A percentile compares a stretch with the other conserved stretches of the same genome.
Conservation (phyloP, 2,113 vertebrate genomes). For the Plestiodon gilberti region DNA sequence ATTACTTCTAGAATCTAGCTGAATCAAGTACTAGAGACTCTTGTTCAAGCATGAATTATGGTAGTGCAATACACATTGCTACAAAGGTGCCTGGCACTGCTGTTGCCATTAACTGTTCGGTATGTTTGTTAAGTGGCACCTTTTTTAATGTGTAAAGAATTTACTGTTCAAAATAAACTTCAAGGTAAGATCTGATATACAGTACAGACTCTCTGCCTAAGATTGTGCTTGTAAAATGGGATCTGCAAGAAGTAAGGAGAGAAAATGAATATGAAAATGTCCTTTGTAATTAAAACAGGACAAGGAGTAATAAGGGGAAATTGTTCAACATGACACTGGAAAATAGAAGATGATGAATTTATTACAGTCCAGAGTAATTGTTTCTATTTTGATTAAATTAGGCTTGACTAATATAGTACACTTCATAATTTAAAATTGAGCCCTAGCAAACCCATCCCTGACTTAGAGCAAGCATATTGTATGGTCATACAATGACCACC, state of each 20-base stretch:
- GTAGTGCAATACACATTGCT: conserved; percentile 13
- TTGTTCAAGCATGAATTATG: not conserved
- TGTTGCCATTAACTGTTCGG: conserved; percentile 11
- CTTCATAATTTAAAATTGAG: not conserved
- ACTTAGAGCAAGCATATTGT: not conserved
- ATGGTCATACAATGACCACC: not conserved
- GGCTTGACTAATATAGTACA: not conserved
- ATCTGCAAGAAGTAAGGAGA: conserved; percentile 46
- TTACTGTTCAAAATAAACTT: not conserved
- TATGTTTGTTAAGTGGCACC: not conserved
- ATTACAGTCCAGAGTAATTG: not conserved
- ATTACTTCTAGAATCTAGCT: conserved; percentile 32
- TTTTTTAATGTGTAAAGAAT: too few species aligned
- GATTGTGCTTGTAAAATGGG: conserved; percentile 31
- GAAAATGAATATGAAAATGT: conserved; percentile 42
- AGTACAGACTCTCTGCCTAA: conserved; percentile 40
- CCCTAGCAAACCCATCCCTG: not conserved
- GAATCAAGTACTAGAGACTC: conserved; percentile 30
- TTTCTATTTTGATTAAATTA: not conserved
- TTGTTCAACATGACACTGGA: not conserved
- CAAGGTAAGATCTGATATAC: conserved; percentile 51
- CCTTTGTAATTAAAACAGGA: not conserved
- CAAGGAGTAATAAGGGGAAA: not conserved
- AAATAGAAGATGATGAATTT: not conserved
- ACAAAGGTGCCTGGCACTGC: conserved; percentile 45